Conservation (phyloP, 2,113 vertebrate genomes). For the Heterocephalus glaber region DNA sequence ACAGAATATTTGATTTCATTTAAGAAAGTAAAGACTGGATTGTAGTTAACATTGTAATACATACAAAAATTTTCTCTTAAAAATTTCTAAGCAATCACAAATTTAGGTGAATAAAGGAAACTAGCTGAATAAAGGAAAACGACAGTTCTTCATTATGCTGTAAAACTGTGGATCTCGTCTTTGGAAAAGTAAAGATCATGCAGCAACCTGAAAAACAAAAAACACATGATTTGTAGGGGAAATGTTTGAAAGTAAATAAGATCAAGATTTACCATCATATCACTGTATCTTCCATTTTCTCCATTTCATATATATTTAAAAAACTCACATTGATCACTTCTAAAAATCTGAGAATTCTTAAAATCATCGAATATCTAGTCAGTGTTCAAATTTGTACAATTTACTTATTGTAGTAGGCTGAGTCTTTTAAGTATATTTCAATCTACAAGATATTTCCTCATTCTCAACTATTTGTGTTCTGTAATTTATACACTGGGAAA, state of each 20-base stretch:
- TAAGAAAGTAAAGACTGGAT: conserved; percentile 76
- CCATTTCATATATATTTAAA: background rate
- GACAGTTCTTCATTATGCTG: conserved; percentile 75
- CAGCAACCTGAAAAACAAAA: conserved; percentile 84
- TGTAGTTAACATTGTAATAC: conserved; percentile 75
- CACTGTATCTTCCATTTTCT: background rate
- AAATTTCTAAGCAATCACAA: conserved; percentile 71
- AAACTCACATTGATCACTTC: background rate
- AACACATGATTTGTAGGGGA: background rate
- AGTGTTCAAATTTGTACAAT: background rate
- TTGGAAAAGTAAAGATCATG: conserved; percentile 85
- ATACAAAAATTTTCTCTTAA: conserved; percentile 82
- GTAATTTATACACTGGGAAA: background rate
- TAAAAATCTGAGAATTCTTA: conserved; percentile 9
- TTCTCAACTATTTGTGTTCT: background rate
- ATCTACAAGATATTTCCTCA: background rate
- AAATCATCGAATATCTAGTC: background rate
- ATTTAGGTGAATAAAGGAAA: conserved; percentile 80
- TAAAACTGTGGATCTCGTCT: conserved; percentile 86
- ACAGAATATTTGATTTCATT: conserved; percentile 74
- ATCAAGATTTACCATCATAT: background rate
- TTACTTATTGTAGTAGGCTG: background rate
- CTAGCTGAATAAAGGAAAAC: conserved; percentile 56
- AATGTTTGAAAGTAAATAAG: conserved; percentile 44
- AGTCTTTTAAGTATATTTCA: background rate